A percentile compares a stretch with the other conserved stretches of the same genome.
Evolutionary conservation across 1,140 invertebrate species (phyloP).

Genomic region (Drosophila obscura): DNA sequence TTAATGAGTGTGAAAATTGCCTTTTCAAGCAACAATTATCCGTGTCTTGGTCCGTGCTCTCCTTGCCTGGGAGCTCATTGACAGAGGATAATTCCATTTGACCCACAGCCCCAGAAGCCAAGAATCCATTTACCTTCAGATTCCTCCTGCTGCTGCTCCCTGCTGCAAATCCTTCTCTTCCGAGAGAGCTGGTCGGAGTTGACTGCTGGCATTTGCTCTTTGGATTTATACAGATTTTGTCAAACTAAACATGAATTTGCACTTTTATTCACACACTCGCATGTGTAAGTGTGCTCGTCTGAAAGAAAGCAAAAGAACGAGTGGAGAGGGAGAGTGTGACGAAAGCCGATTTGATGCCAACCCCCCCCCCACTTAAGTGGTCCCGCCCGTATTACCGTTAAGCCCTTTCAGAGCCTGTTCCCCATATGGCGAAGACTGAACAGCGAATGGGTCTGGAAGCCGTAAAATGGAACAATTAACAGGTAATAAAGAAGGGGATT

Average conservation of each 20-base stretch:
- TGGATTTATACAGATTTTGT: conserved; percentile 81
- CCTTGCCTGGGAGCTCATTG: conserved; percentile 12
- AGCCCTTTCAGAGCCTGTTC: conserved; percentile 28
- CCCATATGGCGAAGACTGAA: conserved; percentile 9
- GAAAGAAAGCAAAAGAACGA: not conserved
- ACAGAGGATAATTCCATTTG: conserved; percentile 67
- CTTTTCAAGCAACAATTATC: conserved; percentile 57
- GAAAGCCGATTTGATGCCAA: conserved; percentile 47
- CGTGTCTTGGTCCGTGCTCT: conserved; percentile 6
- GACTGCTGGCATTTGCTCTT: conserved; percentile 70
- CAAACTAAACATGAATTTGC: conserved; percentile 81
- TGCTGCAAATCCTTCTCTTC: conserved; percentile 47
- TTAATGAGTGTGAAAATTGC: conserved; percentile 75
- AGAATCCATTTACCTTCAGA: conserved; percentile 45
- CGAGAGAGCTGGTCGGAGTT: conserved; percentile 26
- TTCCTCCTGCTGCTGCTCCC: conserved; percentile 1
- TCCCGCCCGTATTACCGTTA: conserved; percentile 15
- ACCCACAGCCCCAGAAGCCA: conserved; percentile 13
- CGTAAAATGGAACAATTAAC: conserved; percentile 7
- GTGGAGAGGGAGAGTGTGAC: not conserved
- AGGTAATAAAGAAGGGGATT: not conserved
- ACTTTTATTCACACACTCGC: conserved; percentile 58
- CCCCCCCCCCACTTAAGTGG: conserved; percentile 23
- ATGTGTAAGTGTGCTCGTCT: conserved; percentile 1
- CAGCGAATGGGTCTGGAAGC: not conserved